These are phyloP conservation scores for Platyura marginata DNA, from an alignment of 1,140 invertebrate genomes.

Conservation along the genomic window DNA sequence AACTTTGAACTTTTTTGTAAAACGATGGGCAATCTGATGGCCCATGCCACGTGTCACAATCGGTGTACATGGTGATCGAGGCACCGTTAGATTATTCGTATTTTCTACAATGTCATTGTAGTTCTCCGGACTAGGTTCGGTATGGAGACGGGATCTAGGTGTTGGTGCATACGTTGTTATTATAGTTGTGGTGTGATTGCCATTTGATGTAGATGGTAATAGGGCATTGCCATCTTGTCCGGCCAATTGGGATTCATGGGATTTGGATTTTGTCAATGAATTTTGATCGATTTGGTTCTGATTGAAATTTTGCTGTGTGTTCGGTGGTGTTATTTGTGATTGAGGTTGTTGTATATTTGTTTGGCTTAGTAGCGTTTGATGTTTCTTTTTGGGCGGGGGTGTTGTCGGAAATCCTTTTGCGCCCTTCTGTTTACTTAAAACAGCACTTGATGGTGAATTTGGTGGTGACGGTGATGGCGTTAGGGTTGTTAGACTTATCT, in stretches of 20 bases:
- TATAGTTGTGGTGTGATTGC: background rate
- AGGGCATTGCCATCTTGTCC: background rate
- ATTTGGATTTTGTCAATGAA: conserved; percentile 74
- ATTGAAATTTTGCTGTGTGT: background rate
- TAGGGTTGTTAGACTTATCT: conserved; percentile 12
- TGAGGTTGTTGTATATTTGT: conserved; percentile 11
- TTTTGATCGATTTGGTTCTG: background rate
- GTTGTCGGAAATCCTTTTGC: conserved; percentile 42
- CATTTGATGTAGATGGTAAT: background rate
- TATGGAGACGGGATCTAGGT: conserved; percentile 42
- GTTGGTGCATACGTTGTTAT: conserved; percentile 6
- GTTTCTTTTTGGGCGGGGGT: conserved; percentile 55
- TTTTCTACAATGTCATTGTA: conserved; percentile 13
- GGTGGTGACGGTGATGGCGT: conserved; percentile 22
- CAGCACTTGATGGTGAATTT: conserved; percentile 17
- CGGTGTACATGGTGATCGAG: conserved; percentile 57
- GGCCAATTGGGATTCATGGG: conserved; percentile 88
- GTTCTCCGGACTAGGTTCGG: conserved; percentile 39
- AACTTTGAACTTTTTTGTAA: conserved; percentile 74
- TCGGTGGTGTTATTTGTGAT: conserved; percentile 2
- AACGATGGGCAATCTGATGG: conserved; percentile 81
- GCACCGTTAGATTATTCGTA: conserved; percentile 36
- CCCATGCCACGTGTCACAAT: conserved; percentile 57
- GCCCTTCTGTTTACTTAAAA: background rate
- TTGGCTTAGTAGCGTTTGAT: conserved; percentile 32